These are phyloP conservation scores for Alouatta palliata DNA, from an alignment of 2,113 vertebrate genomes.

Conservation along the genomic window DNA sequence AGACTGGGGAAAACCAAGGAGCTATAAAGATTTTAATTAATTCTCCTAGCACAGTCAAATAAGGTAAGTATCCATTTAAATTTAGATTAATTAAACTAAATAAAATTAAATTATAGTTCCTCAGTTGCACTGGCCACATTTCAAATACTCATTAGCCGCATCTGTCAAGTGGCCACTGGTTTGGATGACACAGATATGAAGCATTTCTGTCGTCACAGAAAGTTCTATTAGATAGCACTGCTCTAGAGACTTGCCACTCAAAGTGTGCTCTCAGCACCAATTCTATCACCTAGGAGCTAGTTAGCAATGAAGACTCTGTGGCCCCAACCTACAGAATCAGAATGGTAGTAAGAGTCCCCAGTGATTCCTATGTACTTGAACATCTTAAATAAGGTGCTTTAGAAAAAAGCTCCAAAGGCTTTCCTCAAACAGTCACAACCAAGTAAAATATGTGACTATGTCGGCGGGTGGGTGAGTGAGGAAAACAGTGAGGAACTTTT, in stretches of 20 bases:
- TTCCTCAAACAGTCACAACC: not conserved
- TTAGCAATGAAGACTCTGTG: not conserved
- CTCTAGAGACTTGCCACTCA: not conserved
- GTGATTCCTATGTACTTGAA: not conserved
- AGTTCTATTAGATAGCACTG: not conserved
- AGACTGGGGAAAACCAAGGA: not conserved
- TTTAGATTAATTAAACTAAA: not conserved
- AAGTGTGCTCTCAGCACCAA: not conserved
- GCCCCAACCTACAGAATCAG: not conserved
- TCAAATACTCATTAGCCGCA: not conserved
- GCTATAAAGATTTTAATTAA: not conserved
- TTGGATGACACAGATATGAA: not conserved
- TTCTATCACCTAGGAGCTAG: not conserved
- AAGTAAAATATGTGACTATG: not conserved
- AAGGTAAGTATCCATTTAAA: not conserved
- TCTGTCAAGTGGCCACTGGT: not conserved
- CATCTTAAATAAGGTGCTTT: not conserved
- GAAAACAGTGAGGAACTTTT: not conserved
- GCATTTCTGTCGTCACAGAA: not conserved
- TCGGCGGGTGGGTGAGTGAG: not conserved
- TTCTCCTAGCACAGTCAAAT: not conserved
- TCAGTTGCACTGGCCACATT: not conserved
- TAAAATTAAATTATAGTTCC: not conserved
- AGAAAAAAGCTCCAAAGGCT: not conserved
- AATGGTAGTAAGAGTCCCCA: not conserved